Conservation (phyloP, 2,113 vertebrate genomes). For the Trochalopteron elliotii region DNA sequence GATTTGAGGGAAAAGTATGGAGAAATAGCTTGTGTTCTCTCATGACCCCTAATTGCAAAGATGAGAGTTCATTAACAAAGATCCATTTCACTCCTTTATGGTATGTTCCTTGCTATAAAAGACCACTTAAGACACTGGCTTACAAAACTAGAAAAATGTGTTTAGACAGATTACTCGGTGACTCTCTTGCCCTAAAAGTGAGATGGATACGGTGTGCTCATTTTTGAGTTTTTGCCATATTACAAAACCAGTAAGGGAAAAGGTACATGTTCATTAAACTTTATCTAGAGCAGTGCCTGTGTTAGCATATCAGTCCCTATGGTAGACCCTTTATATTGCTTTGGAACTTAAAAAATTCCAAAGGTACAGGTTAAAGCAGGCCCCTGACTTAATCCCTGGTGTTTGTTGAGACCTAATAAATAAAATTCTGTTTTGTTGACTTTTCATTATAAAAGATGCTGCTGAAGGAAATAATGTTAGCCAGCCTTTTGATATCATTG, state of each 20-base stretch:
- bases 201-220: background rate
- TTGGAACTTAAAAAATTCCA: background rate
- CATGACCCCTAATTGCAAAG: background rate
- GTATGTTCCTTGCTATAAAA: background rate
- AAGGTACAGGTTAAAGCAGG: slow-evolving; percentile 42
- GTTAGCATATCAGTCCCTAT: background rate
- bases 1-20: background rate
- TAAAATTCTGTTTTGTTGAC: slow-evolving; percentile 27
- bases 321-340: background rate
- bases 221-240: background rate
- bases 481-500: background rate
- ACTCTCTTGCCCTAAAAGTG: background rate
- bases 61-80: background rate
- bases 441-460: background rate
- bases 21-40: background rate
- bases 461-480: background rate
- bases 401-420: background rate
- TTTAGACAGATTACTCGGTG: background rate
- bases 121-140: background rate
- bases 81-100: background rate
- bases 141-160: background rate
- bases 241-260: background rate
- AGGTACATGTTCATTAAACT: background rate
- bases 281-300: background rate
- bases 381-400: background rate